Percentiles rank a stretch among this genome's conserved stretches.
Evolutionary conservation across 1,140 invertebrate genomes (phyloP).

Genomic region (Amphibalanus amphitrite): DNA sequence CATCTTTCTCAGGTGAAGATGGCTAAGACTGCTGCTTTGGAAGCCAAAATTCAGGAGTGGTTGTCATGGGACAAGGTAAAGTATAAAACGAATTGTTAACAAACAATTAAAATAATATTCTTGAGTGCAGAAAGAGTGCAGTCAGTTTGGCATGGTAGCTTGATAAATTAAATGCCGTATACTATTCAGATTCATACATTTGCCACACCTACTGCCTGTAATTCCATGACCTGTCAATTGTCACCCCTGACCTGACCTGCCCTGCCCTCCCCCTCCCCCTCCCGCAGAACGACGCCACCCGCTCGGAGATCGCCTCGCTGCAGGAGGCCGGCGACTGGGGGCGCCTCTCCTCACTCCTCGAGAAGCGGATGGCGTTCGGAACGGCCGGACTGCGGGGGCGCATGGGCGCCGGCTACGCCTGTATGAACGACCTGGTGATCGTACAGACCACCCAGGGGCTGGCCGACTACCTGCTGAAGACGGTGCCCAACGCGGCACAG

Average conservation of each 20-base stretch:
- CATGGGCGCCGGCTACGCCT: constrained; percentile 81
- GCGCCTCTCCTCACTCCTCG: constrained; percentile 21
- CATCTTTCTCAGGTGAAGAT: not conserved
- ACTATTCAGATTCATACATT: not conserved
- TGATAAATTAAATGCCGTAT: not conserved
- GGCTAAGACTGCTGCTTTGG: not conserved
- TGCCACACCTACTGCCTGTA: not conserved
- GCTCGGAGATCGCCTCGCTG: not conserved
- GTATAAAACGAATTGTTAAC: not conserved
- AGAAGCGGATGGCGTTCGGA: constrained; percentile 58
- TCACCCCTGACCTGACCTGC: not conserved
- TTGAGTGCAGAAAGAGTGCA: not conserved
- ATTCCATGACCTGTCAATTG: constrained; percentile 5
- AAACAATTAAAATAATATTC: too few relatives aligned
- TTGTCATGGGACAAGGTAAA: not conserved
- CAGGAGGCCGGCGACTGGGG: not conserved
- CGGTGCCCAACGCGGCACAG: constrained; percentile 22
- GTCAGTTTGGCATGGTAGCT: not conserved
- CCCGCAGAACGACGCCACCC: not conserved
- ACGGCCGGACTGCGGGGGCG: constrained; percentile 75
- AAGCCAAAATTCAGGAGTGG: not conserved
- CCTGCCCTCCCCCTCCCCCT: not conserved
- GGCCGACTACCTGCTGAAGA: constrained; percentile 49
- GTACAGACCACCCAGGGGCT: constrained; percentile 92
- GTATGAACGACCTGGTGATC: constrained; percentile 95